A percentile compares a stretch with the other conserved stretches of the same genome.
Conservation (phyloP, 2,113 vertebrate genomes). For the Dendropsophus ebraccatus region DNA sequence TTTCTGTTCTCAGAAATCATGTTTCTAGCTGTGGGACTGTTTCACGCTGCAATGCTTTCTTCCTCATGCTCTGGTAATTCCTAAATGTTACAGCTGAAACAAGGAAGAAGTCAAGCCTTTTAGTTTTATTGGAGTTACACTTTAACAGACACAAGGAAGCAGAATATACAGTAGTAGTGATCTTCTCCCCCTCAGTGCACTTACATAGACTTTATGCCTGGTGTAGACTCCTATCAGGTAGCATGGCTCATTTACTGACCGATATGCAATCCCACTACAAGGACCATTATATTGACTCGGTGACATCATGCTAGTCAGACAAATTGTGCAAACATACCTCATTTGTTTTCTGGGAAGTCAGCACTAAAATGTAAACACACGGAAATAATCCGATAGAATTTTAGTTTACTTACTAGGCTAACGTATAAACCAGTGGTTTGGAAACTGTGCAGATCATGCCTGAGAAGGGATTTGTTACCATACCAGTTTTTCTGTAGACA, state of each 20-base stretch:
- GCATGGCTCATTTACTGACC: constrained; percentile 5
- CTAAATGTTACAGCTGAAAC: not conserved
- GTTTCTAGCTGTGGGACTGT: not conserved
- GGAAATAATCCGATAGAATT: not conserved
- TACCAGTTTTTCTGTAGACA: not conserved
- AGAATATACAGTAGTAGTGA: not conserved
- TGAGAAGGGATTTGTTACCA: not conserved
- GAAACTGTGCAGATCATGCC: too few species aligned
- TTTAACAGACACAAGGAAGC: not conserved
- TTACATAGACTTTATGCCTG: not conserved
- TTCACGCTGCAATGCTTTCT: not conserved
- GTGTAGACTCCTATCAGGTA: not conserved
- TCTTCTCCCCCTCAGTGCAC: not conserved
- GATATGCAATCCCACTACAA: not conserved
- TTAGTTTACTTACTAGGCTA: not conserved
- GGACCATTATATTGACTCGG: not conserved
- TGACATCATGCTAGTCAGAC: constrained; percentile 8
- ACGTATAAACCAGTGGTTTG: not conserved
- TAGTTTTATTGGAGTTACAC: not conserved
- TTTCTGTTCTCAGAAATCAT: not conserved
- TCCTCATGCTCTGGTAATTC: not conserved
- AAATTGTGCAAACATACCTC: not conserved
- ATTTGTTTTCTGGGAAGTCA: constrained; percentile 19
- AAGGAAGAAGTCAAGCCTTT: not conserved
- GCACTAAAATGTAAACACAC: not conserved